These are phyloP conservation scores for Setophaga coronata DNA, from an alignment of 2,113 vertebrate species.

Conservation along the genomic window DNA sequence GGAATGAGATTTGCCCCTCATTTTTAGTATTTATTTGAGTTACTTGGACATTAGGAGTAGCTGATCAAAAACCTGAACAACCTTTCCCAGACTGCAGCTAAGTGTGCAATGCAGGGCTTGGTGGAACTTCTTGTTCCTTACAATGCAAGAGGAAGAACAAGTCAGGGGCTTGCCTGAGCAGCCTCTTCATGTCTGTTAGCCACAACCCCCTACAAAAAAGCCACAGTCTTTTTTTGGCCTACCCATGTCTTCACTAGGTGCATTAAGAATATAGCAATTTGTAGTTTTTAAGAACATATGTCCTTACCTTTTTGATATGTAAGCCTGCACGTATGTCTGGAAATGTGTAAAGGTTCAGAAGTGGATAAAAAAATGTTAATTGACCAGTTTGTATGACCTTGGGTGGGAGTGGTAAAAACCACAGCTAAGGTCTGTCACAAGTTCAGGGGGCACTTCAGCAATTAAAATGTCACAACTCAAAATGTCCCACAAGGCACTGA, in stretches of 20 bases:
- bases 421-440: not conserved
- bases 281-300: not conserved
- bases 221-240: not conserved
- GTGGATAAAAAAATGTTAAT: not conserved
- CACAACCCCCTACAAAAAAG: not conserved
- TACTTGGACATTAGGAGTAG: not conserved
- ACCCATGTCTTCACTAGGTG: not conserved
- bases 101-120: not conserved
- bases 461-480: not conserved
- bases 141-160: not conserved
- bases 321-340: not conserved
- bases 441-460: not conserved
- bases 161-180: not conserved
- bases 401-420: not conserved
- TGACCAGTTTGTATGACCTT: not conserved
- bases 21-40: not conserved
- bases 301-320: not conserved
- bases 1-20: fast-evolving
- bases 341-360: not conserved
- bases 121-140: not conserved
- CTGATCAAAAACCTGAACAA: not conserved
- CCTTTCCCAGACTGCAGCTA: not conserved
- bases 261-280: not conserved
- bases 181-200: not conserved
- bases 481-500: not conserved